These are phyloP conservation scores for Choristoneura fumiferana DNA, from an alignment of 1,140 invertebrate genomes.

Conservation along the genomic window DNA sequence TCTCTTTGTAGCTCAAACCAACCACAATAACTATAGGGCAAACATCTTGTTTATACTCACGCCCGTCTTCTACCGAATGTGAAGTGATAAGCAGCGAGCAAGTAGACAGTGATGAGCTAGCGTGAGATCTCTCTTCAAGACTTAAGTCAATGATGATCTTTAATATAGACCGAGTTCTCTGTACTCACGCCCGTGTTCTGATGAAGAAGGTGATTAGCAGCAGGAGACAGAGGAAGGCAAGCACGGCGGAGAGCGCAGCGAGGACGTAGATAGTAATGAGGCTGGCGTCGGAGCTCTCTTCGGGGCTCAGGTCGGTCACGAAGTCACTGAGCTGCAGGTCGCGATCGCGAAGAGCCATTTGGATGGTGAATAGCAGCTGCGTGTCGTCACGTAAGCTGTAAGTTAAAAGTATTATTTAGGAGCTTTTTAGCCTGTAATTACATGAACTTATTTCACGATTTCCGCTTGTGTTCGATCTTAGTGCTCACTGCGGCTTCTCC, in stretches of 20 bases:
- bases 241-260: slow-evolving; percentile 70
- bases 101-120: too few relatives aligned
- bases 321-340: slow-evolving; percentile 68
- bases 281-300: slow-evolving; percentile 38
- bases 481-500: too few relatives aligned
- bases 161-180: slow-evolving; percentile 1
- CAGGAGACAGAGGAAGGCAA: slow-evolving; percentile 70
- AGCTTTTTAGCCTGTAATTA: too few relatives aligned
- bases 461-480: too few relatives aligned
- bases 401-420: slow-evolving; percentile 18
- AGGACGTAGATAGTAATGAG: slow-evolving; percentile 70
- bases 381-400: slow-evolving; percentile 64
- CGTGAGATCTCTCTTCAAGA: too few relatives aligned
- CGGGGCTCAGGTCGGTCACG: slow-evolving; percentile 43
- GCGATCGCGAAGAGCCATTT: slow-evolving; percentile 47
- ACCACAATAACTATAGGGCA: too few relatives aligned
- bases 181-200: slow-evolving; percentile 74
- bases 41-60: too few relatives aligned
- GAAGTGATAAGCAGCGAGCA: too few relatives aligned
- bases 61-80: too few relatives aligned
- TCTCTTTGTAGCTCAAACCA: too few relatives aligned
- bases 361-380: slow-evolving; percentile 59
- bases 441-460: too few relatives aligned
- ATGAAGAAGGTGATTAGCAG: slow-evolving; percentile 74
- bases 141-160: too few relatives aligned